These are phyloP conservation scores for Semotilus atromaculatus DNA, from an alignment of 2,797 vertebrate species.

Conservation along the genomic window DNA sequence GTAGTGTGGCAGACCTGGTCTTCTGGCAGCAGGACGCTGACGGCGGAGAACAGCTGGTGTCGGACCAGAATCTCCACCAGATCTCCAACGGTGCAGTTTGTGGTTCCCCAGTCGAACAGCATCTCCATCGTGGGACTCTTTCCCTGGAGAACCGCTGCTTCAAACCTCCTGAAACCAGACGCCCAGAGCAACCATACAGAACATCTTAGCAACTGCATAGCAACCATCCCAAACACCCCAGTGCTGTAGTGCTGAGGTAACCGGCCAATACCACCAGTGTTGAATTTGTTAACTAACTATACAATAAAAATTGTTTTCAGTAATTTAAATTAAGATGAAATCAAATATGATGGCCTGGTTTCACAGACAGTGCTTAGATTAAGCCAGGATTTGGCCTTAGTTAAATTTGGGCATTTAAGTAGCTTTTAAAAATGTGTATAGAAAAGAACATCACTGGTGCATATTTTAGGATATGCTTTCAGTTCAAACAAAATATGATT, in stretches of 20 bases:
- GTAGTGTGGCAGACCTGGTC: slow-evolving; percentile 39
- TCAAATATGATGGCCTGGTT: neutral
- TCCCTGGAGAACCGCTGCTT: slow-evolving; percentile 82
- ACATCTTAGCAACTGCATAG: neutral
- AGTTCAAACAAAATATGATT: too few relatives aligned
- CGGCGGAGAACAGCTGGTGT: slow-evolving; percentile 84
- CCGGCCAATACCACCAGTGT: too few relatives aligned
- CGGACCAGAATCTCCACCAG: slow-evolving; percentile 87
- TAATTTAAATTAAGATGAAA: too few relatives aligned
- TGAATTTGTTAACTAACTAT: neutral
- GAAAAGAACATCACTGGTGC: too few relatives aligned
- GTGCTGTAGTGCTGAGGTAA: neutral
- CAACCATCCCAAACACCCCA: neutral
- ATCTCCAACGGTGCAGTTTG: slow-evolving; percentile 90
- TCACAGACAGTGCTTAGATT: too few relatives aligned
- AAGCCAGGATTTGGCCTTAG: too few relatives aligned
- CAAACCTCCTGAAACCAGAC: slow-evolving; percentile 86
- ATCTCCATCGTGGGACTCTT: slow-evolving; percentile 92
- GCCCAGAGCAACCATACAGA: too few relatives aligned
- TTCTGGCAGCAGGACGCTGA: slow-evolving; percentile 86
- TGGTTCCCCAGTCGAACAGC: slow-evolving; percentile 93
- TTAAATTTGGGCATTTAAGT: too few relatives aligned
- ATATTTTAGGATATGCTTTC: too few relatives aligned
- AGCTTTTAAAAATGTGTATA: too few relatives aligned
- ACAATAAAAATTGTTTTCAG: neutral